These are phyloP conservation scores for Anas platyrhynchos DNA, from an alignment of 2,113 vertebrate species.

Conservation along the genomic window DNA sequence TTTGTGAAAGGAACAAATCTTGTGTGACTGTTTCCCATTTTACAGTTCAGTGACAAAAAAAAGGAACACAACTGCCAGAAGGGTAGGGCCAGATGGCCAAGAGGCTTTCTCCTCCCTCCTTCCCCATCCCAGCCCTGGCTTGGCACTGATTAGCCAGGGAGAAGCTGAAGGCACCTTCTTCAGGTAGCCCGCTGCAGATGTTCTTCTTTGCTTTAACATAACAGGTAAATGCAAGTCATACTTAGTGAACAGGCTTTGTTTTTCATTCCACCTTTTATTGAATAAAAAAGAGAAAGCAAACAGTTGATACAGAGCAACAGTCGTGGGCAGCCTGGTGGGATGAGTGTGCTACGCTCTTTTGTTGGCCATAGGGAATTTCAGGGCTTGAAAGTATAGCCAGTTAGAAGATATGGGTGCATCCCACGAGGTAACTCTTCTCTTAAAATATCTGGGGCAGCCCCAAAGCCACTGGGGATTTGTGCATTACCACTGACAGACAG, in stretches of 20 bases:
- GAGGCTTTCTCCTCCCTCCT: not conserved
- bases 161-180: not conserved
- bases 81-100: not conserved
- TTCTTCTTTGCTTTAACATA: not conserved
- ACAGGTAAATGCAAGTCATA: not conserved
- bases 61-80: not conserved
- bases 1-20: conserved; percentile 23
- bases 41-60: not conserved
- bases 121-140: not conserved
- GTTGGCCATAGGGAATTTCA: not conserved
- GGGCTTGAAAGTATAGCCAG: accelerated
- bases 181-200: not conserved
- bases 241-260: not conserved
- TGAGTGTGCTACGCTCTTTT: accelerated
- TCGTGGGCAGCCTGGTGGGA: not conserved
- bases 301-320: not conserved
- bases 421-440: not conserved
- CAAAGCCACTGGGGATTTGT: not conserved
- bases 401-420: not conserved
- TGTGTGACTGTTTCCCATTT: conserved; percentile 25
- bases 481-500: not conserved
- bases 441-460: not conserved
- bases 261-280: not conserved
- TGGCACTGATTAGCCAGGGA: not conserved
- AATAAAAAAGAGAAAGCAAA: not conserved